Evolutionary conservation across 2,797 vertebrate genomes (phyloP).

Genomic region (Podarcis lilfordi): DNA sequence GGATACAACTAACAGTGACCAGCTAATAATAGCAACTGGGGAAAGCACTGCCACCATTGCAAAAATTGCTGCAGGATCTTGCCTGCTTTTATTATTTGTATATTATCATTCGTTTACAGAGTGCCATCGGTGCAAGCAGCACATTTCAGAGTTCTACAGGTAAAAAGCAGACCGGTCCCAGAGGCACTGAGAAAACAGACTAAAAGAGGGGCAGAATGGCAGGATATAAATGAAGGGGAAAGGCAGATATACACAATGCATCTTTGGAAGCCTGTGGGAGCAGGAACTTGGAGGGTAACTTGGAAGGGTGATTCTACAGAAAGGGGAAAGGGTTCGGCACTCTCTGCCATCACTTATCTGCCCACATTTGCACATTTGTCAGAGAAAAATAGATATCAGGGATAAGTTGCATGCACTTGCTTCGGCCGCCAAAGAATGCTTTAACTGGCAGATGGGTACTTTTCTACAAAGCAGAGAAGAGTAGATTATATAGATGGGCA

Average conservation of each 20-base stretch:
- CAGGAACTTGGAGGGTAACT: too few relatives aligned
- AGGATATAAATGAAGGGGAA: not conserved
- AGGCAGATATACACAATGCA: not conserved
- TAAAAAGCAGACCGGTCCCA: not conserved
- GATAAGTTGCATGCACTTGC: not conserved
- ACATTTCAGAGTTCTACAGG: not conserved
- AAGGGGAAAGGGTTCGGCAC: not conserved
- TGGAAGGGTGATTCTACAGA: not conserved
- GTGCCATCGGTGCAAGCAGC: too few relatives aligned
- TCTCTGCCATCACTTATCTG: not conserved
- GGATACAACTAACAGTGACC: not conserved
- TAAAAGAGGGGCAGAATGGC: too few relatives aligned
- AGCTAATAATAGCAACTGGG: not conserved
- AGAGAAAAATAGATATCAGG: not conserved
- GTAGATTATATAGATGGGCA: slow-evolving; percentile 7
- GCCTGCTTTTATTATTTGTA: not conserved
- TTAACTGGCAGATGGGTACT: slow-evolving; percentile 7
- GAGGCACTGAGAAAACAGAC: not conserved
- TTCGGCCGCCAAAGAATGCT: not conserved
- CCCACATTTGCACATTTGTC: not conserved
- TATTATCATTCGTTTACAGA: not conserved
- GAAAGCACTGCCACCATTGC: not conserved
- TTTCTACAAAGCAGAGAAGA: not conserved
- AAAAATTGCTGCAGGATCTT: not conserved
- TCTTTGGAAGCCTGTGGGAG: not conserved